A percentile compares a stretch with the other conserved stretches of the same genome.
These are phyloP conservation scores for Talpa occidentalis DNA, from an alignment of 2,113 vertebrate species.

Conservation along the genomic window DNA sequence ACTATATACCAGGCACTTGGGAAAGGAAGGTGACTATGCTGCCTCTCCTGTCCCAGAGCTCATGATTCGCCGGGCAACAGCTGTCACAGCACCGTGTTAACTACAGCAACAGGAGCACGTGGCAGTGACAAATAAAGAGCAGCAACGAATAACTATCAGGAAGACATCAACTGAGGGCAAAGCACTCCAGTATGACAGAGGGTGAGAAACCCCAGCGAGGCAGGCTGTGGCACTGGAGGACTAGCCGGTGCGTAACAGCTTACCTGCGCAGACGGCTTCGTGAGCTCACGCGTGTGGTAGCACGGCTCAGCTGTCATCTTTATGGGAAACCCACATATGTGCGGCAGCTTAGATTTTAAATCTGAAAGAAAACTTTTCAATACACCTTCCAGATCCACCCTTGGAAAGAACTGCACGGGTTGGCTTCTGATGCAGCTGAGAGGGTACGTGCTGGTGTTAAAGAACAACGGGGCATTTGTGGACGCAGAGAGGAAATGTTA, in stretches of 20 bases:
- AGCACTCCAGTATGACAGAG: too few species aligned
- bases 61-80: background rate
- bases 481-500: background rate
- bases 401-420: conserved; percentile 89
- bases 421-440: conserved; percentile 93
- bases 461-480: background rate
- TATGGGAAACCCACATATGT: conserved; percentile 90
- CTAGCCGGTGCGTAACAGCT: background rate
- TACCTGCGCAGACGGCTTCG: conserved; percentile 82
- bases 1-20: background rate
- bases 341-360: conserved; percentile 84
- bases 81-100: background rate
- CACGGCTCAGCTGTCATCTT: conserved; percentile 88
- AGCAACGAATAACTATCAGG: background rate
- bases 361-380: conserved; percentile 89
- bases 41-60: background rate
- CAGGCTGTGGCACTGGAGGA: background rate
- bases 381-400: conserved; percentile 86
- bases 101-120: background rate
- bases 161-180: background rate
- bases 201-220: background rate
- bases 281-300: conserved; percentile 85
- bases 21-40: background rate
- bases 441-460: conserved; percentile 88
- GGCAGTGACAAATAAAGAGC: background rate